These are phyloP conservation scores for Eupeodes luniger DNA, from an alignment of 2,888 invertebrate species.

Conservation along the genomic window DNA sequence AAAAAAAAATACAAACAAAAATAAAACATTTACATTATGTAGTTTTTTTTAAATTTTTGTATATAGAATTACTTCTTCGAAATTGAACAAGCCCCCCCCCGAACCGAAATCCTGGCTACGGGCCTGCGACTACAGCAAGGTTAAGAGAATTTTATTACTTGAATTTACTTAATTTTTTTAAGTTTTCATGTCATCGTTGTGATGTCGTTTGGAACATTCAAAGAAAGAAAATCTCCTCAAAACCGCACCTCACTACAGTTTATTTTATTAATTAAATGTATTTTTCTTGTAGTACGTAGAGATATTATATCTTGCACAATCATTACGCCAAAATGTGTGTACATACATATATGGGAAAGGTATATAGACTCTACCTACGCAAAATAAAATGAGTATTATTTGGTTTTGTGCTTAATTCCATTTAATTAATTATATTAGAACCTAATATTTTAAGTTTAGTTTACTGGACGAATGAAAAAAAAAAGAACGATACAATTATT, in stretches of 20 bases:
- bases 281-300: neutral
- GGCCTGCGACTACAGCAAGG: slow-evolving; percentile 50
- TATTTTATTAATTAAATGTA: slow-evolving; percentile 19
- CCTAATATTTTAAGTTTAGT: slow-evolving; percentile 2
- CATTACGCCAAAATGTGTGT: slow-evolving; percentile 2
- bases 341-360: neutral
- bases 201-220: slow-evolving; percentile 24
- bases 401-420: slow-evolving; percentile 51
- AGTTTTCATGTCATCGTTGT: slow-evolving; percentile 19
- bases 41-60: too few relatives aligned
- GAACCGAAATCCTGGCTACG: too few relatives aligned
- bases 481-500: neutral
- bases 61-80: too few relatives aligned
- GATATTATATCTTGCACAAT: neutral
- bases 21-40: too few relatives aligned
- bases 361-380: neutral
- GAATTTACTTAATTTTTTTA: slow-evolving; percentile 50
- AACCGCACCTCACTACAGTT: neutral
- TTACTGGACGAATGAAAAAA: neutral
- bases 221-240: neutral
- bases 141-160: slow-evolving; percentile 37
- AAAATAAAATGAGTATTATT: slow-evolving; percentile 50
- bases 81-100: too few relatives aligned
- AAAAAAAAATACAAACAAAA: too few relatives aligned
- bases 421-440: slow-evolving; percentile 2